phyloP scores from a whole-genome alignment of 2,797 vertebrate species.

The Microctenopoma steveboyesi region DNA sequence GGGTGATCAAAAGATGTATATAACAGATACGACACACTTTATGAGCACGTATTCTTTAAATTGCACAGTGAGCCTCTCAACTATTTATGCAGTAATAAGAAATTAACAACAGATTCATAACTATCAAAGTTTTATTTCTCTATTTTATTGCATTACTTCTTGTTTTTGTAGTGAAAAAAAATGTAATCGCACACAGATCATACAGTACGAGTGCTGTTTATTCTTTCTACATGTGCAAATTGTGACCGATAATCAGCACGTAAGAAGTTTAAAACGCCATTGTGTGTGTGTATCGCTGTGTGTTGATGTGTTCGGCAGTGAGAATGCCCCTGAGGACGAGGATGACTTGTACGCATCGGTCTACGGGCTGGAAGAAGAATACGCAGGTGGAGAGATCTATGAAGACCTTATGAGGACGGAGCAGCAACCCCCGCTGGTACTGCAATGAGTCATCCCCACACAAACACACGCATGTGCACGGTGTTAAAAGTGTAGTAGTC shows the following conservation, averaged over 20 bases:
- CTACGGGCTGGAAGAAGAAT: conserved; percentile 84
- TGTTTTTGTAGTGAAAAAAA: too few species aligned
- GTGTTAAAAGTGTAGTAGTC: too few species aligned
- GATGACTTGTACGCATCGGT: conserved; percentile 91
- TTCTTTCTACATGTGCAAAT: too few species aligned
- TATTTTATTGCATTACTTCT: too few species aligned
- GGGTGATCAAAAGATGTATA: neutral
- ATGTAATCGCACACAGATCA: too few species aligned
- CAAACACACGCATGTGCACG: conserved; percentile 3
- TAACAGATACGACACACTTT: conserved; percentile 8
- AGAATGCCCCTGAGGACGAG: conserved; percentile 84
- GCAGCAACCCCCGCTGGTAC: conserved; percentile 83
- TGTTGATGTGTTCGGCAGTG: conserved; percentile 73
- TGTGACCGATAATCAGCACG: too few species aligned
- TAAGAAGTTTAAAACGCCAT: too few species aligned
- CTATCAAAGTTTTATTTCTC: too few species aligned
- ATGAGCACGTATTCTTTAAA: neutral
- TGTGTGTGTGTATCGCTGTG: neutral
- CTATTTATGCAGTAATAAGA: neutral
- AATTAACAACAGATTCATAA: too few species aligned
- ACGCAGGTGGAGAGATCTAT: conserved; percentile 91
- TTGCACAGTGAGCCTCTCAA: neutral
- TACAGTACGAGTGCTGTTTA: too few species aligned
- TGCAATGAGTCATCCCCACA: conserved; percentile 19
- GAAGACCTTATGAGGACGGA: conserved; percentile 94